Conservation (phyloP, 2,888 invertebrate genomes). For the Erpobdella octoculata region DNA sequence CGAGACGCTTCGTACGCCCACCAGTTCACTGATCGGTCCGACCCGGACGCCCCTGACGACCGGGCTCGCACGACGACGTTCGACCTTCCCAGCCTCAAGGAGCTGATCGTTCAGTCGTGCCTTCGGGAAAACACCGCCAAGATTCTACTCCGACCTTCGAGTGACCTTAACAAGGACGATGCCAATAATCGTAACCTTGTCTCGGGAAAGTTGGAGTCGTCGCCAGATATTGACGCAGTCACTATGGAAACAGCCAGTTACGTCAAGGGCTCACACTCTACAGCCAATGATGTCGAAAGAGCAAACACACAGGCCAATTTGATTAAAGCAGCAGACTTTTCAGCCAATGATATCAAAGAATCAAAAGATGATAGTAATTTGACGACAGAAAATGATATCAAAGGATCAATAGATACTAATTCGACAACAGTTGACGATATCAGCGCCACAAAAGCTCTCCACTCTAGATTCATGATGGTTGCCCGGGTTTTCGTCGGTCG, state of each 20-base stretch:
- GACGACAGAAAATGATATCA: not conserved
- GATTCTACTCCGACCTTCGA: too few species aligned
- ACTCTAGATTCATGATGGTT: conserved; percentile 40
- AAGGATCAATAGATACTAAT: not conserved
- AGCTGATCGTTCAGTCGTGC: not conserved
- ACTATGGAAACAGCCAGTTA: too few species aligned
- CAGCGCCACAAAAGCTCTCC: not conserved
- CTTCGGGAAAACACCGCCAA: not conserved
- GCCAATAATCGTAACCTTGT: not conserved
- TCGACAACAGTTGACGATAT: not conserved
- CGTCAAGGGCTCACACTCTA: too few species aligned
- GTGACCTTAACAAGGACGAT: not conserved
- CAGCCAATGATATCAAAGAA: too few species aligned
- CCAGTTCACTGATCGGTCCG: conserved; percentile 34
- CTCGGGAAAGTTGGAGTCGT: not conserved
- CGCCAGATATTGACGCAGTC: too few species aligned
- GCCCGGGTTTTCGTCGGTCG: conserved; percentile 46
- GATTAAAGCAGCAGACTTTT: not conserved
- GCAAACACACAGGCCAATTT: not conserved
- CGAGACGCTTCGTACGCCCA: conserved; percentile 38
- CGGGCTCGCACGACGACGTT: too few species aligned
- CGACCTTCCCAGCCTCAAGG: not conserved
- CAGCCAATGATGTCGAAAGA: not conserved
- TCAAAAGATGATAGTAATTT: not conserved
- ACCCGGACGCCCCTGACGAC: not conserved